These are phyloP conservation scores for Acheta domesticus DNA, from an alignment of 2,888 invertebrate genomes.

Conservation along the genomic window DNA sequence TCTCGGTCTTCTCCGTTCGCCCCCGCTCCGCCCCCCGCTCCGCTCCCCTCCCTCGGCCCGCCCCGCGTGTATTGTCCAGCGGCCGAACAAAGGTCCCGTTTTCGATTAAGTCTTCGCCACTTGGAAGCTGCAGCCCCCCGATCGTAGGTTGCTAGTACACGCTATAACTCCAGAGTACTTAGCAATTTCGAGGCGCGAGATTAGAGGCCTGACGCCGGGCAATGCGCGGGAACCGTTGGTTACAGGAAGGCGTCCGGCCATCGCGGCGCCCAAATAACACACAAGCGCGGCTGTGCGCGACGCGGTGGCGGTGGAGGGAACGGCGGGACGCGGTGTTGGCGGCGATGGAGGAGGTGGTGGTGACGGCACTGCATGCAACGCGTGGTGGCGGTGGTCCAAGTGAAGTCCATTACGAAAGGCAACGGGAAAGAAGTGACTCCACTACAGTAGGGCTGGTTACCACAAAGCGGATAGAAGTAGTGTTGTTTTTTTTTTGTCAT, in stretches of 20 bases:
- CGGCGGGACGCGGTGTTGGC: too few species aligned
- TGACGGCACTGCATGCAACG: too few species aligned
- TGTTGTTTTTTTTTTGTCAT: too few species aligned
- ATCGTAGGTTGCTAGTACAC: not conserved
- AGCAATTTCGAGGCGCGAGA: constrained; percentile 7
- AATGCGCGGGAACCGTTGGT: not conserved
- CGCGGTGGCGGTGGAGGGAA: too few species aligned
- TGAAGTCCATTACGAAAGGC: too few species aligned
- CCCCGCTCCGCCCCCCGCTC: too few species aligned
- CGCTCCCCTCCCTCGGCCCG: not conserved
- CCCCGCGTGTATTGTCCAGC: not conserved
- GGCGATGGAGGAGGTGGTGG: too few species aligned
- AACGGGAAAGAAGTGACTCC: too few species aligned
- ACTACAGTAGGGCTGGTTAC: too few species aligned
- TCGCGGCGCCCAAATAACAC: not conserved
- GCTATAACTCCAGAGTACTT: not conserved
- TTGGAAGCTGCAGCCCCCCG: not conserved
- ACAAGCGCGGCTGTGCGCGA: not conserved
- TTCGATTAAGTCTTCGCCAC: constrained; percentile 18
- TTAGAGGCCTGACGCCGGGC: not conserved
- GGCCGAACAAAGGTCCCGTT: constrained; percentile 9
- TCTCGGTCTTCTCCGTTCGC: not conserved
- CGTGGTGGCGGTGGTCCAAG: too few species aligned
- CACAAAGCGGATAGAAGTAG: too few species aligned
- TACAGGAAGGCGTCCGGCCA: not conserved